Evolutionary conservation across 2,797 vertebrate genomes (phyloP).

Genomic region (Myotis findleyi): DNA sequence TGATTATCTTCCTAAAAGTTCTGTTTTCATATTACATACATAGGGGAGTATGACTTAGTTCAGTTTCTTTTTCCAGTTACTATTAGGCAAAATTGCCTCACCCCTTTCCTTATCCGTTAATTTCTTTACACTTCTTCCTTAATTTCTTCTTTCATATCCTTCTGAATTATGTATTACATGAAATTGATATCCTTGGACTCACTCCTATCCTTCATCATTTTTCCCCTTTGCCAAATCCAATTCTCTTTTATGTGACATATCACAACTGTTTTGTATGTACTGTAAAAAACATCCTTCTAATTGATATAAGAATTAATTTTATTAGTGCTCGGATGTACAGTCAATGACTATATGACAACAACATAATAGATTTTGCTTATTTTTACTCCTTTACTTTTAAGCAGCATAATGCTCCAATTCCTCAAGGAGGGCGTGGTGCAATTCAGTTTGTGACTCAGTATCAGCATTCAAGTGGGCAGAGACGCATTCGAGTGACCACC

Average conservation of each 20-base stretch:
- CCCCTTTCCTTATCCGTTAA: background rate
- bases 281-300: background rate
- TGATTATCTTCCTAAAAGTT: constrained; percentile 26
- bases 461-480: constrained; percentile 97
- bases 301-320: constrained; percentile 55
- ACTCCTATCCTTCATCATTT: background rate
- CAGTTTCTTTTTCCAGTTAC: background rate
- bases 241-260: background rate
- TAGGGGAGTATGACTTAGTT: background rate
- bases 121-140: background rate
- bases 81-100: background rate
- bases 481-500: constrained; percentile 95
- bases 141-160: background rate
- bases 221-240: background rate
- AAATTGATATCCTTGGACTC: background rate
- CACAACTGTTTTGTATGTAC: background rate
- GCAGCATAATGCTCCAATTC: constrained; percentile 97
- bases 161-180: constrained; percentile 11
- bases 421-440: constrained; percentile 96
- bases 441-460: constrained; percentile 97
- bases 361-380: constrained; percentile 25
- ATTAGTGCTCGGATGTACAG: background rate
- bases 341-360: background rate
- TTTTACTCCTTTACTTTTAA: constrained; percentile 61
- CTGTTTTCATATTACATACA: background rate